Conservation (phyloP, 2,797 vertebrate species). For the Dendrocincla tyrannina region DNA sequence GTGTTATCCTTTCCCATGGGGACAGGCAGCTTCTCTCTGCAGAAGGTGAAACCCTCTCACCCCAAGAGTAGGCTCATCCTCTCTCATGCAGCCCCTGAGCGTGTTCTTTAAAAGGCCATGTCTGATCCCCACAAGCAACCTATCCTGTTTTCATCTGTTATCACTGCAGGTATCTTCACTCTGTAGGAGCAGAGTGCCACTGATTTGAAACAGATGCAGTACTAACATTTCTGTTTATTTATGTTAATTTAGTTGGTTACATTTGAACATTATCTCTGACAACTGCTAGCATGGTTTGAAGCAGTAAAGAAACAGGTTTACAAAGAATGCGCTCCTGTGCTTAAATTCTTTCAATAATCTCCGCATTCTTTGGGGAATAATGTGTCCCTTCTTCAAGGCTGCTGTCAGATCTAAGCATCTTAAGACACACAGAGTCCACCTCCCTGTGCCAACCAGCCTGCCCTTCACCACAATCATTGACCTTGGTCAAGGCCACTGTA, state of each 20-base stretch:
- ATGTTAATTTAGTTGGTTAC: not conserved
- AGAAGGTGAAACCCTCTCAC: not conserved
- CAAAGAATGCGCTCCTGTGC: not conserved
- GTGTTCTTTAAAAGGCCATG: not conserved
- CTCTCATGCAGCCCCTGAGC: accelerated
- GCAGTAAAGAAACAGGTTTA: not conserved
- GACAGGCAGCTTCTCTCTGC: not conserved
- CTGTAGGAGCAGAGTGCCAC: not conserved
- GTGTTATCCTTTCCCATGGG: not conserved
- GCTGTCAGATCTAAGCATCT: not conserved
- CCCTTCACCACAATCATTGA: not conserved
- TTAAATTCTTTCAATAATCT: not conserved
- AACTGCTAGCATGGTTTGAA: not conserved
- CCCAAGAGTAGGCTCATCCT: not conserved
- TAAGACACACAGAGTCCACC: not conserved
- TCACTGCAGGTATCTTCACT: not conserved
- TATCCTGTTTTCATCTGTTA: not conserved
- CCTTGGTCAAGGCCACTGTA: not conserved
- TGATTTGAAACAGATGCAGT: not conserved
- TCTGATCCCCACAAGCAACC: not conserved
- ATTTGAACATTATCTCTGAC: not conserved
- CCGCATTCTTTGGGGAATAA: not conserved
- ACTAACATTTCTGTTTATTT: slow-evolving; percentile 11
- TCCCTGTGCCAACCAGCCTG: not conserved
- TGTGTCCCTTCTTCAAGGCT: not conserved